These are phyloP conservation scores for Microcebus tavaratra DNA, from an alignment of 2,113 vertebrate genomes.

Conservation along the genomic window DNA sequence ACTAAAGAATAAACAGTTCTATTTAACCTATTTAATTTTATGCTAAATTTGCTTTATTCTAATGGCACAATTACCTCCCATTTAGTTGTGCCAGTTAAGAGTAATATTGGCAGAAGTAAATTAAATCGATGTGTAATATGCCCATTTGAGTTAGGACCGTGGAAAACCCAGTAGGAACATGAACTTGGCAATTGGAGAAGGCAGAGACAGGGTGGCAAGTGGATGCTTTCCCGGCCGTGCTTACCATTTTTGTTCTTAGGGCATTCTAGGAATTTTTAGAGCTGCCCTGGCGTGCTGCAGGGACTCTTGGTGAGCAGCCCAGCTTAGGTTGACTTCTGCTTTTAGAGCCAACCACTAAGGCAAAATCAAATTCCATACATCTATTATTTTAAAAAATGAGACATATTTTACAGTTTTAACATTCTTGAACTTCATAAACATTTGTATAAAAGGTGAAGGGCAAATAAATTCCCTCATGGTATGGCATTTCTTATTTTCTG, in stretches of 20 bases:
- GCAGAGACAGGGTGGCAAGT: neutral
- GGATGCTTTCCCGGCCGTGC: neutral
- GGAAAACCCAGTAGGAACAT: neutral
- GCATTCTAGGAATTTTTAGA: neutral
- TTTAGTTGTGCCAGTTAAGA: slow-evolving; percentile 39
- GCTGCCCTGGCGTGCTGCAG: neutral
- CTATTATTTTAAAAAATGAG: neutral
- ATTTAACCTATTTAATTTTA: slow-evolving; percentile 60
- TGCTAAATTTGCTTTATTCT: slow-evolving; percentile 51
- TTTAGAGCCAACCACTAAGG: neutral
- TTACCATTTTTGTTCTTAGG: neutral
- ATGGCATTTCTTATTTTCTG: slow-evolving; percentile 62
- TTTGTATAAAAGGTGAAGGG: slow-evolving; percentile 40
- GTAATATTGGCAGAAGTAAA: slow-evolving; percentile 19
- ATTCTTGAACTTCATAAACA: slow-evolving; percentile 41
- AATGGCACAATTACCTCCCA: slow-evolving; percentile 7
- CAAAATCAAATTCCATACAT: neutral
- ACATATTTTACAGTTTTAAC: slow-evolving; percentile 12
- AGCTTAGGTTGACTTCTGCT: neutral
- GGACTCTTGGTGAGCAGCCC: neutral
- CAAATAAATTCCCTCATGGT: neutral
- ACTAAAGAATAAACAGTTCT: slow-evolving; percentile 53
- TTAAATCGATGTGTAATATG: neutral
- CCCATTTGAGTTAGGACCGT: neutral
- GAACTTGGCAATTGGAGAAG: neutral